Evolutionary conservation across 2,888 invertebrate species (phyloP).

Genomic region (Phengaris arion): DNA sequence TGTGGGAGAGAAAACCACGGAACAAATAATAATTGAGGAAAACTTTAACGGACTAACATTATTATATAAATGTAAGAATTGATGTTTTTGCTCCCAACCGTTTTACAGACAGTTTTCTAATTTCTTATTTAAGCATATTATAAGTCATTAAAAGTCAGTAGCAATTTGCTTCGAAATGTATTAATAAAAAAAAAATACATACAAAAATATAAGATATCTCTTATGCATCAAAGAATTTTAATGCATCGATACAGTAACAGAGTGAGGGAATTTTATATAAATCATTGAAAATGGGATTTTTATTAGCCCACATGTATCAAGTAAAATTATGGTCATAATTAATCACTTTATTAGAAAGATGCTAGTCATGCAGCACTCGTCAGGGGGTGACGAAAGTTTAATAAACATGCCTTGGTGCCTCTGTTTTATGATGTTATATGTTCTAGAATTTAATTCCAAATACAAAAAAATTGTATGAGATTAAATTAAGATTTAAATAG

Average conservation of each 20-base stretch:
- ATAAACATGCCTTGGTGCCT: slow-evolving; percentile 12
- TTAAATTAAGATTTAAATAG: too few relatives aligned
- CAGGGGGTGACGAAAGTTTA: slow-evolving; percentile 10
- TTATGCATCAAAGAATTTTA: not conserved
- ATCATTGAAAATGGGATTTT: slow-evolving; percentile 3
- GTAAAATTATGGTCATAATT: slow-evolving; percentile 2
- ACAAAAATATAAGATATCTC: not conserved
- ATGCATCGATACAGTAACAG: not conserved
- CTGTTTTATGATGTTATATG: slow-evolving; percentile 15
- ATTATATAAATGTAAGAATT: too few relatives aligned
- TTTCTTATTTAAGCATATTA: not conserved
- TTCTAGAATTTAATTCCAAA: slow-evolving; percentile 1
- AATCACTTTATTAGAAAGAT: slow-evolving; percentile 13
- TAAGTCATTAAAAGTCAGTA: too few relatives aligned
- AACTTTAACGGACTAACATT: too few relatives aligned
- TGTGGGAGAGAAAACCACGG: too few relatives aligned
- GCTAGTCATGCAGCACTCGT: slow-evolving; percentile 6
- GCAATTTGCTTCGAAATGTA: too few relatives aligned
- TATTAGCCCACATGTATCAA: slow-evolving; percentile 3
- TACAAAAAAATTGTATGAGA: not conserved
- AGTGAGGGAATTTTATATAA: not conserved
- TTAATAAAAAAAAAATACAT: too few relatives aligned
- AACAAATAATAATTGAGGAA: too few relatives aligned
- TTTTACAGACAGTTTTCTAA: too few relatives aligned
- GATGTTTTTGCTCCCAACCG: too few relatives aligned